phyloP scores from a whole-genome alignment of 2,888 invertebrate species.

The Lochmaea crataegi region DNA sequence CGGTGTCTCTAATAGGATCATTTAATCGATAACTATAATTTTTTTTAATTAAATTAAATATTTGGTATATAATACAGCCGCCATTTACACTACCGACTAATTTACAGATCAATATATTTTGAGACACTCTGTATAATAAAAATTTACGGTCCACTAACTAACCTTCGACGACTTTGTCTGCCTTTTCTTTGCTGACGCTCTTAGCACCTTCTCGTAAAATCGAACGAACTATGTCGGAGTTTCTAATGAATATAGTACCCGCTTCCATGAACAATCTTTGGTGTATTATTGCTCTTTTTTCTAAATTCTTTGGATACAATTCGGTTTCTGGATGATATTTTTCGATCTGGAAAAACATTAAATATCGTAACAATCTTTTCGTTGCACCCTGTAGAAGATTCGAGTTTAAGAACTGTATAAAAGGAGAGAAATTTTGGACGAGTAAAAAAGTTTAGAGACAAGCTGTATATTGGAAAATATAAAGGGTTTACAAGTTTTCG shows the following conservation, averaged over 20 bases:
- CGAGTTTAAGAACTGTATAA: too few species aligned
- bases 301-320: constrained; percentile 70
- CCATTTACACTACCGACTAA: too few species aligned
- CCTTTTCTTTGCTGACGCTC: constrained; percentile 52
- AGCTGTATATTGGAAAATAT: background rate
- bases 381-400: too few species aligned
- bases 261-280: constrained; percentile 69
- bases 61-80: too few species aligned
- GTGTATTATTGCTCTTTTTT: constrained; percentile 68
- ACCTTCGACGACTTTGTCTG: constrained; percentile 59
- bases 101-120: too few species aligned
- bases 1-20: too few species aligned
- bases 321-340: constrained; percentile 58
- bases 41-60: too few species aligned
- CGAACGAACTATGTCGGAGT: constrained; percentile 52
- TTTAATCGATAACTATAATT: too few species aligned
- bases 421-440: too few species aligned
- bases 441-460: background rate
- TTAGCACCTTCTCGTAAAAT: constrained; percentile 54
- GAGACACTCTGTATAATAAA: too few species aligned
- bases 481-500: too few species aligned
- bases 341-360: constrained; percentile 38
- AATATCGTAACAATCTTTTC: background rate
- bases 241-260: constrained; percentile 66
- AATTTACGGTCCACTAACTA: constrained; percentile 51